Base-by-base conservation (phyloP, 1,140 invertebrate species). In the Oreohelix idahoensis region DNA sequence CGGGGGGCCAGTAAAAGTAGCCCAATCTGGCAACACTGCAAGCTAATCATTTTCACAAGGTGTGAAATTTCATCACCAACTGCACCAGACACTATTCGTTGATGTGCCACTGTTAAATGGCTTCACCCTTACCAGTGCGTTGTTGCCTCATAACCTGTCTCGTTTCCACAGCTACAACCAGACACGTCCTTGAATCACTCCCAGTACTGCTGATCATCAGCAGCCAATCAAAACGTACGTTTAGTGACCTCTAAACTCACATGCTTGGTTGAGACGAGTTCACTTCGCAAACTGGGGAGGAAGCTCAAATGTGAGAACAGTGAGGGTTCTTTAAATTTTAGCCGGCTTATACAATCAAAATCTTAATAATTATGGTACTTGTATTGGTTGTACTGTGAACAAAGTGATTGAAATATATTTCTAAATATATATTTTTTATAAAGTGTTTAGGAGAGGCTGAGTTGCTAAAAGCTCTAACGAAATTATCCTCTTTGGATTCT, bases 141-240 rank as follows among this genome's bases (percentile, higher is more conserved):
- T n/a, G n/a, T n/a, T n/a, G n/a, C n/a, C n/a, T n/a, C n/a, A n/a
- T n/a, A n/a, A n/a, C n/a, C n/a, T n/a, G n/a, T n/a, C n/a, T n/a
- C n/a, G n/a, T n/a, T n/a, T n/a, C 42, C 42, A 45, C 15, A 15
- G 15, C 42, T 45, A 45, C 42, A 45, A 15, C 42, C 15, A 39
- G 13, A 10, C 38, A 51, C 53, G 79, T 81, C 79, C 79, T 81
- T 81, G 79, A 53, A 63, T 51, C 79, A 81, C 69, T 49, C 79
- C 42, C 69, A 29, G 23, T 42, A 39, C 79, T 49, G 39, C 66
- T 81, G 79, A 81, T 81, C 29, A 5, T 8, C 26, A 42, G 20
- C 32, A 49, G 23, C 79, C 79, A 81, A 81, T 81, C 66, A 81
- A 32, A 71, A 32, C 66, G 32, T n/a, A 23, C 5, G n/a, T 26